A percentile compares a stretch with the other conserved stretches of the same genome.
Conservation (phyloP, 2,797 vertebrate species). For the Pangasius mekongensis region DNA sequence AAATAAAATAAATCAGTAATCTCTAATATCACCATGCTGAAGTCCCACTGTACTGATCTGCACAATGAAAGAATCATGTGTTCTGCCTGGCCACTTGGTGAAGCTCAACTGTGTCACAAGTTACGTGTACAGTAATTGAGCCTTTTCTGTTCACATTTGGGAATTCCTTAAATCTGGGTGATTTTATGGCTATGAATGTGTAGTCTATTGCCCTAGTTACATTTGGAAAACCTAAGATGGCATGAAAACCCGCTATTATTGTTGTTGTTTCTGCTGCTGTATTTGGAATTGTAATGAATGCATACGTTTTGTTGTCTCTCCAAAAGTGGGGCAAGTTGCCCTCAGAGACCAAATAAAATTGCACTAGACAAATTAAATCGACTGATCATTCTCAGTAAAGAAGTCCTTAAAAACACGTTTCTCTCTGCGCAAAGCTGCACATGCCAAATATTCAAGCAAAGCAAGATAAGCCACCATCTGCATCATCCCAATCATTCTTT, state of each 20-base stretch:
- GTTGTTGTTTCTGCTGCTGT: background rate
- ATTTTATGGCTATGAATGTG: background rate
- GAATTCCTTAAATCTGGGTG: background rate
- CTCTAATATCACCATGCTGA: background rate
- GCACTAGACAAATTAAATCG: background rate
- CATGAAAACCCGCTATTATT: background rate
- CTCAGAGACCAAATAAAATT: background rate
- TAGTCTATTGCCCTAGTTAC: background rate
- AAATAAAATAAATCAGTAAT: background rate
- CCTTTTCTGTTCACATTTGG: background rate
- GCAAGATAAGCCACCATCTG: background rate
- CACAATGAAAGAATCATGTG: background rate
- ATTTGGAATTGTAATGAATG: slow-evolving; percentile 6
- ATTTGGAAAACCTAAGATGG: background rate
- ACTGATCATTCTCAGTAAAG: background rate
- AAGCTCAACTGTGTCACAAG: background rate
- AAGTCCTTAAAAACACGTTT: background rate
- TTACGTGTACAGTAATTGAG: background rate
- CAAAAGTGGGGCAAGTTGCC: background rate
- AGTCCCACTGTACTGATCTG: background rate
- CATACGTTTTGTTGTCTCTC: background rate
- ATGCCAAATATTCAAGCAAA: background rate
- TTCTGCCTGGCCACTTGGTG: background rate
- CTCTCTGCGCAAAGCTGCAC: too few species aligned
- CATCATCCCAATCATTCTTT: background rate